Conservation (phyloP, 1,140 invertebrate genomes). For the Homarus americanus region DNA sequence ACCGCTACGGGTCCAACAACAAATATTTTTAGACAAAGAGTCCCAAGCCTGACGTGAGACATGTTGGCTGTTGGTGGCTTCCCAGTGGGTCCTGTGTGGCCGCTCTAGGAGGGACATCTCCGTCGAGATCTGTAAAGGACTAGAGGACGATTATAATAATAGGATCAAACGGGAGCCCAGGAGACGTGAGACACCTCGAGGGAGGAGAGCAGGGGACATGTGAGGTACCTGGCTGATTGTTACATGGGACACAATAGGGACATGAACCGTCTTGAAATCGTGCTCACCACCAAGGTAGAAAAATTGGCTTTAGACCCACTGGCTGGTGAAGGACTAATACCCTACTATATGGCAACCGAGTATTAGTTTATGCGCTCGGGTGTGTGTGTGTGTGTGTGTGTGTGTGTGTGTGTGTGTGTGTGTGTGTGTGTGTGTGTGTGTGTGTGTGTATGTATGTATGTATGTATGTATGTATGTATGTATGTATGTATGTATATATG, state of each 20-base stretch:
- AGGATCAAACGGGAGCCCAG: not conserved
- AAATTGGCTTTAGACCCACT: not conserved
- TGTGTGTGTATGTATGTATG: too few species aligned
- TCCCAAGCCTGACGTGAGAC: not conserved
- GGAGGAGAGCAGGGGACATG: not conserved
- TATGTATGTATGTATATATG: too few species aligned
- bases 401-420: not conserved
- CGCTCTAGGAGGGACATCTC: not conserved
- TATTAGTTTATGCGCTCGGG: too few species aligned
- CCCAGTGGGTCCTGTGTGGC: not conserved
- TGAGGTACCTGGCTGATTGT: not conserved
- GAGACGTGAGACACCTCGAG: not conserved
- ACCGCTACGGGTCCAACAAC: not conserved
- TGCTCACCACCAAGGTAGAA: not conserved
- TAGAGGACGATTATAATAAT: constrained; percentile 25
- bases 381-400: not conserved
- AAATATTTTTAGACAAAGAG: not conserved
- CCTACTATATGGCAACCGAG: not conserved
- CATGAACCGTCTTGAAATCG: not conserved
- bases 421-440: not conserved
- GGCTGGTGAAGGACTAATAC: not conserved
- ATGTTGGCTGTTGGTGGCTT: not conserved
- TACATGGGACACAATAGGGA: not conserved
- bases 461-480: too few species aligned
- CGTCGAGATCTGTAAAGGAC: constrained; percentile 16